Base-by-base conservation (phyloP, 2,888 invertebrate genomes). In the Sarcophaga carnaria region DNA sequence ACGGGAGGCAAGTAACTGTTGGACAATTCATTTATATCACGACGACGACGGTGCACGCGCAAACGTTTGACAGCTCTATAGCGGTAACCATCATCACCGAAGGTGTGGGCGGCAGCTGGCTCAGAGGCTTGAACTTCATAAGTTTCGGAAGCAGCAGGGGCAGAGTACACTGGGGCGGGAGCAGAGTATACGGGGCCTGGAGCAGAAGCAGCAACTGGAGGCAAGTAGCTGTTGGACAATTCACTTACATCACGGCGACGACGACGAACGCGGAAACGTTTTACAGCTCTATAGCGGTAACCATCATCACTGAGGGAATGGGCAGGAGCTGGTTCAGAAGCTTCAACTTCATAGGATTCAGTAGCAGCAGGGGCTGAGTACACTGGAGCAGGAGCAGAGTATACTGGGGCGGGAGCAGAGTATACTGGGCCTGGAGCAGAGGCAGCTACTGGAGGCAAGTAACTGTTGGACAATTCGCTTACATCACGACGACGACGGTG, bases 1-100 rank as follows among this genome's bases (percentile, higher is more conserved):
- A 47, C 67, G 54, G 89, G 80, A 49, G 89, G 87, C 62, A 89
- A 72, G 27, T 89, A 89, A 1, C 82, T 82, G 22, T 37, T 87
- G 64, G 69, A 45, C 14, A 85, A 62, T 85, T 85, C 81, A 59
- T 37, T 84, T 2, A 84, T 78, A 78, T 81, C 85, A 78, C 81
- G 82, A 63, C 86, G 86, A 54, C 79, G 82, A 67, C 82, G 82
- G 12, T 71, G 59, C 3, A 49, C 49, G 47, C 83, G 86, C 49
- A 72, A 78, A 54, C 88, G 83, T 67, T 86, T 86, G 3, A 88
- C 77, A 47, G 81, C n/a, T 76, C 75, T 82, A 66, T 86, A 86
- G 60, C 82, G 82, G 14, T 86, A 86, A 2, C 86, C 86, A 79
- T 86, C 86, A 62, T 83, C 54, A 49, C 74, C 62, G 27, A 77